phyloP scores from a whole-genome alignment of 2,113 vertebrate genomes.

The Nerophis ophidion region DNA sequence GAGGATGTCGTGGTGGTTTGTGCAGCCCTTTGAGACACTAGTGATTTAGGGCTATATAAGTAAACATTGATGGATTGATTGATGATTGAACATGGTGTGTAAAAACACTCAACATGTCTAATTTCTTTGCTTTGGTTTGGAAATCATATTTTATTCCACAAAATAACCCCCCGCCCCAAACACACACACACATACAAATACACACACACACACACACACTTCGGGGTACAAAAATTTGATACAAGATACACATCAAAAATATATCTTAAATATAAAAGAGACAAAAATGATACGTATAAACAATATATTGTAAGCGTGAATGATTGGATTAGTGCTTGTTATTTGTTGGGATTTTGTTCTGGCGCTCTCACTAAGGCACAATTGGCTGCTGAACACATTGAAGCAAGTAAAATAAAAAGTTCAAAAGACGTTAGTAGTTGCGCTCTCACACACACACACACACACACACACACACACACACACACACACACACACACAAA shows the following conservation, averaged over 20 bases:
- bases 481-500: background rate
- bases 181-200: too few species aligned
- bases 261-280: conserved; percentile 64
- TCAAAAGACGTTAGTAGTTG: too few species aligned
- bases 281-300: conserved; percentile 5
- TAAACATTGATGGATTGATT: too few species aligned
- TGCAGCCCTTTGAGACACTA: too few species aligned
- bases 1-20: too few species aligned
- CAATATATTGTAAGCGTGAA: conserved; percentile 36
- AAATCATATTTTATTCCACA: conserved; percentile 63
- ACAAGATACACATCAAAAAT: conserved; percentile 63
- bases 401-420: background rate
- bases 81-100: too few species aligned
- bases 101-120: too few species aligned
- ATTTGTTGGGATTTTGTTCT: conserved; percentile 21
- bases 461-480: too few species aligned
- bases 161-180: conserved; percentile 27
- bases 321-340: conserved; percentile 41
- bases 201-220: conserved; percentile 16
- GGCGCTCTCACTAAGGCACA: conserved; percentile 49
- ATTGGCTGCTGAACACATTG: conserved; percentile 38
- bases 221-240: conserved; percentile 66
- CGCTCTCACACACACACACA: background rate
- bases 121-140: background rate
- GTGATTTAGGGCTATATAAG: too few species aligned